Conservation (phyloP, 2,797 vertebrate species). For the Iguana delicatissima region DNA sequence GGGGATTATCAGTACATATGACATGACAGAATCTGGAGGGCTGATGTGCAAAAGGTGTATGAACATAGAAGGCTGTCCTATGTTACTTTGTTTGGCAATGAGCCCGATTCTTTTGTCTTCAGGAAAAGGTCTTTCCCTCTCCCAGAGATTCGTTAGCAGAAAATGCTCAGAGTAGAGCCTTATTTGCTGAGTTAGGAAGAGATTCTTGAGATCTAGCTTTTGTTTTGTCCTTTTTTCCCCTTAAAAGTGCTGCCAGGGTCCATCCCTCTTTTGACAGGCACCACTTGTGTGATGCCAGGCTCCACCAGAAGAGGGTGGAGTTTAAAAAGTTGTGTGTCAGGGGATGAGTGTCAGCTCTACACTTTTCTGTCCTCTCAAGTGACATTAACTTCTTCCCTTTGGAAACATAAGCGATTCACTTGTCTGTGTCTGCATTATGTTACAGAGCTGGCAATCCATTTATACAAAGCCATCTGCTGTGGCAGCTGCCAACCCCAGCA, state of each 20-base stretch:
- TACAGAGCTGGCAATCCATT: slow-evolving; percentile 50
- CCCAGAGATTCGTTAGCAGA: not conserved
- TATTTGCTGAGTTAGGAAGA: not conserved
- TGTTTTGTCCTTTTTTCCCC: too few species aligned
- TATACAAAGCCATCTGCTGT: slow-evolving; percentile 70
- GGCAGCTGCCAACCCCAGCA: slow-evolving; percentile 72
- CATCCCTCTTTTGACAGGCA: not conserved
- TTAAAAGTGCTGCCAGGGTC: not conserved
- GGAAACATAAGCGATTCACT: slow-evolving; percentile 43
- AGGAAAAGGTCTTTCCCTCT: not conserved
- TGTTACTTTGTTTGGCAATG: not conserved
- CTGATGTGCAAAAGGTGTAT: not conserved
- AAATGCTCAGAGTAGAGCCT: too few species aligned
- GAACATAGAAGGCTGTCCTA: not conserved
- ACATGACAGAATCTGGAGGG: not conserved
- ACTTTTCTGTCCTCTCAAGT: not conserved
- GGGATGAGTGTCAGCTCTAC: not conserved
- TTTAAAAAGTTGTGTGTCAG: not conserved
- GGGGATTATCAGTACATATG: not conserved
- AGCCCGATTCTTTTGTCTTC: not conserved
- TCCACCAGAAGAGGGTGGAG: too few species aligned
- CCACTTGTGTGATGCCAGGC: not conserved
- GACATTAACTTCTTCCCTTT: not conserved
- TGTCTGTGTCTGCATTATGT: slow-evolving; percentile 41
- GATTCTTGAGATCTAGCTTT: not conserved